Conservation (phyloP, 2,797 vertebrate species). For the Potorous gilbertii region DNA sequence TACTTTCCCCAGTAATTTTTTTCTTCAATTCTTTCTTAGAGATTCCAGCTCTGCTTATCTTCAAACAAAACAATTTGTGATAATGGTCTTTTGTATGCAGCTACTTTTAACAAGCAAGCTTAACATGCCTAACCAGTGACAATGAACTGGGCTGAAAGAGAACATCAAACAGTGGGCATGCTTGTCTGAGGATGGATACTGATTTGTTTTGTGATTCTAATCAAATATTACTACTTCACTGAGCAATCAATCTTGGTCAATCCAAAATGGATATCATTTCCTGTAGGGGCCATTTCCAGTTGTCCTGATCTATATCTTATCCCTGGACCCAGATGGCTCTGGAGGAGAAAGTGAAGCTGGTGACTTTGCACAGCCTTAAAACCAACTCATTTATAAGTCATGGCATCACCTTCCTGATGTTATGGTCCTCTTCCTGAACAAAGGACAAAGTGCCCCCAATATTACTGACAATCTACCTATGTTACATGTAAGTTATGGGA, state of each 20-base stretch:
- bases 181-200: too few species aligned
- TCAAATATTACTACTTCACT: background rate
- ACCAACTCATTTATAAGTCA: too few species aligned
- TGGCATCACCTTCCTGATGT: too few species aligned
- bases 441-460: too few species aligned
- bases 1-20: background rate
- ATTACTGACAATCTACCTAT: too few species aligned
- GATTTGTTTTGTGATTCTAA: accelerated
- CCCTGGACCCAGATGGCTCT: too few species aligned
- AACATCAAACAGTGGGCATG: background rate
- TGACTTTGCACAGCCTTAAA: too few species aligned
- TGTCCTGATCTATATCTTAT: too few species aligned
- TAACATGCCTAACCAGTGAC: background rate
- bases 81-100: background rate
- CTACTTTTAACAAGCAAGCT: background rate
- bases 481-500: background rate
- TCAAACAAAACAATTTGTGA: background rate
- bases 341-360: too few species aligned
- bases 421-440: too few species aligned
- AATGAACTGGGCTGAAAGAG: background rate
- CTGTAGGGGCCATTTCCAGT: too few species aligned
- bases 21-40: background rate
- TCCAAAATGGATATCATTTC: background rate
- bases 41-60: background rate
- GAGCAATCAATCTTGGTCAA: background rate